Percentiles rank a stretch among this genome's conserved stretches.
Evolutionary conservation across 2,888 invertebrate genomes (phyloP).

Genomic region (Rhagium mordax): DNA sequence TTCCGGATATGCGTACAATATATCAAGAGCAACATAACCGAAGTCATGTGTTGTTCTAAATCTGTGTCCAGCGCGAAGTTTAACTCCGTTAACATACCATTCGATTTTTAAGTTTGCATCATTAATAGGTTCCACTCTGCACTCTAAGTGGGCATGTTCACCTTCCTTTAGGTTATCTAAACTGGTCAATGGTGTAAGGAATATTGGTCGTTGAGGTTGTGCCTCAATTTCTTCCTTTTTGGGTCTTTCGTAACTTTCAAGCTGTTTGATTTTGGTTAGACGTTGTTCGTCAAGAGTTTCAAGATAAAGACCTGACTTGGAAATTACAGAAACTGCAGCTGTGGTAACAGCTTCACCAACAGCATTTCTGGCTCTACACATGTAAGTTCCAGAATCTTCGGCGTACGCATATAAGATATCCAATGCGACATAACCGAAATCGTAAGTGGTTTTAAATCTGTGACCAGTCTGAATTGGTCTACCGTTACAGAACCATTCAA

Average conservation of each 20-base stretch:
- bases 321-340: slow-evolving; percentile 89
- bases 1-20: slow-evolving; percentile 91
- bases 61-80: slow-evolving; percentile 89
- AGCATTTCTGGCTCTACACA: slow-evolving; percentile 95
- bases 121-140: slow-evolving; percentile 92
- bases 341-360: slow-evolving; percentile 97
- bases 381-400: slow-evolving; percentile 97
- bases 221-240: slow-evolving; percentile 83
- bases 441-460: slow-evolving; percentile 95
- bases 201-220: slow-evolving; percentile 88
- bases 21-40: slow-evolving; percentile 96
- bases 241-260: slow-evolving; percentile 87
- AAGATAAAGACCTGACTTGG: slow-evolving; percentile 86
- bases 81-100: slow-evolving; percentile 96
- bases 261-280: slow-evolving; percentile 88
- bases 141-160: slow-evolving; percentile 92
- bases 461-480: slow-evolving; percentile 94
- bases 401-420: slow-evolving; percentile 97
- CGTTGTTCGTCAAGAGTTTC: slow-evolving; percentile 94
- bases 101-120: slow-evolving; percentile 92
- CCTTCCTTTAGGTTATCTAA: slow-evolving; percentile 91
- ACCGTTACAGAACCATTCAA: slow-evolving; percentile 98
- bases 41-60: slow-evolving; percentile 98
- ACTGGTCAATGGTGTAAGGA: slow-evolving; percentile 91
- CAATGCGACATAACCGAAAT: slow-evolving; percentile 97